Base-by-base conservation (phyloP, 1,140 invertebrate genomes). In the Trypoxylus dichotomus region DNA sequence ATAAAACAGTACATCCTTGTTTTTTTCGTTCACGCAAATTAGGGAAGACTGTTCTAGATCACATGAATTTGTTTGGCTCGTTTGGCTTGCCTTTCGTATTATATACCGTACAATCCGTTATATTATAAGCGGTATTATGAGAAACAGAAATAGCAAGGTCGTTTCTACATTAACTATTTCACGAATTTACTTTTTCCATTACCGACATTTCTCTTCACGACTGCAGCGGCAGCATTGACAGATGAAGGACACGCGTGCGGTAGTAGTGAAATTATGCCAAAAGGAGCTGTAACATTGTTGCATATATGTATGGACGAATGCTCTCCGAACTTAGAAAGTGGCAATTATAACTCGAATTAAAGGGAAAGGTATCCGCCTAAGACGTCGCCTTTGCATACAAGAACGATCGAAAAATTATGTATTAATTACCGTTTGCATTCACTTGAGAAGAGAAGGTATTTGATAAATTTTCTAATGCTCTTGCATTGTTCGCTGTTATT, bases 81-180 rank as follows among this genome's bases (percentile, higher is more conserved):
- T 19, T 54, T 54, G 19, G 19, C 47, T 19, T 54, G 47, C 19
- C 19, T 54, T n/a, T 19, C 6, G 6, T 6, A 54, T 54, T 54
- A 54, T 15, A 54, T 54, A n/a, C n/a, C 2, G 15, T 54, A 54
- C 15, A n/a, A n/a, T n/a, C n/a, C 7, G 19, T 54, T n/a, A 19
- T 19, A 54, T 6, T 54, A n/a, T 54, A 7, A 54, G 19, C 91
- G 88, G 91, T 91, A 84, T 90, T 92, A 78, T 91, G 90, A 83
- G 89, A 90, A 83, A 92, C 91, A 71, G 91, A 92, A 83, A 91
- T 91, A 80, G 90, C 47, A 54, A 54, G 47, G 47, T 54, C 47
- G 47, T 54, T 19, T 15, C 47, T 54, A 54, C 47, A n/a, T 54
- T 54, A 54, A 54, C 47, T 54, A 54, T 54, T 54, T 54, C 47